Evolutionary conservation across 1,140 invertebrate species (phyloP), one percentile per base, ranked within the genome.

Genomic region (Myzus persicae): DNA sequence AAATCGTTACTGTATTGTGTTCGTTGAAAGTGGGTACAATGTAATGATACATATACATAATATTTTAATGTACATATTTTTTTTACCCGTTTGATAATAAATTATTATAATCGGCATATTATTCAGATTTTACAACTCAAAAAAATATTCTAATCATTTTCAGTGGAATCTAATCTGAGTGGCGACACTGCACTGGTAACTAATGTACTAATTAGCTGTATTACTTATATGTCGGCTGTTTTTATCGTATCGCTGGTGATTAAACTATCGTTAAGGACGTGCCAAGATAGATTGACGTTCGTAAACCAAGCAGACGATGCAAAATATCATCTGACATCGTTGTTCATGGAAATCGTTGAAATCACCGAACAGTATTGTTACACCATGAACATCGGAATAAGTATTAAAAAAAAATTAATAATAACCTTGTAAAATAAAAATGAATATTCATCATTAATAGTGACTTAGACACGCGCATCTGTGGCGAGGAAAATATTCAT

Each of bases 351-450:
- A 85, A 51, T 54, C 24, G 91, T 93, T n/a, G 81, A 93, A 67
- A 85, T 93, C n/a, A 85, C 81, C 44, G 91, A 92, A 84, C 91
- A 92, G 3, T 92, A 92, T 38, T 92, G 91, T 92, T 92, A 92
- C 46, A 84, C 76, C 24, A 92, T 92, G 81, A 84, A 38, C 8
- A 84, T 84, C 1, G 42, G 44, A 31, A 93, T 84, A 48, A 51
- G 91, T 93, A 84, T 14, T 24, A n/a, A 6, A 67, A 90, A 24
- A 82, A 82, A 24, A 82, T 38, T 22, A 36, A 82, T 24, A 82
- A 38, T 81, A 81, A 14, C 20, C 6, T 24, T 82, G 22, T 22
- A 38, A 38, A 38, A 38, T 38, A 82, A 38, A 22, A 82, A 38
- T 22, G 5, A 82, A 82, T 31, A 67, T 3, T 54, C 24, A 59